Base-by-base conservation (phyloP, 2,888 invertebrate species). In the Oscheius onirici region DNA sequence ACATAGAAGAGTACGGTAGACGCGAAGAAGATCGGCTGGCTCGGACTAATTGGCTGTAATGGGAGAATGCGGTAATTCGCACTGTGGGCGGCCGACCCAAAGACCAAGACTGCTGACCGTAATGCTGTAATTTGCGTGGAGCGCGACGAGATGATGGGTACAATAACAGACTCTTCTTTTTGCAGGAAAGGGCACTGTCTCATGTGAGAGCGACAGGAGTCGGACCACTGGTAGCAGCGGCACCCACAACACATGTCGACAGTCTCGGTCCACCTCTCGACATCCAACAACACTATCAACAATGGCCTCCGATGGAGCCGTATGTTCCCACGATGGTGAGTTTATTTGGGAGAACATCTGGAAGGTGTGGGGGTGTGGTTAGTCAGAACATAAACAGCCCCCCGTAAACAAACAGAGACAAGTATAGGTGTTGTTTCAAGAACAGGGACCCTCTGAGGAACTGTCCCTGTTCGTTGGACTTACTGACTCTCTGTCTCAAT, bases 161-260 rank as follows among this genome's bases (percentile, higher is more conserved):
- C 28, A 63, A 63, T 49, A 63, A 63, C 63, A 63, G 49, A 20
- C 11, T 60, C 17, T 20, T 17, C 54, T 34, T 17, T 40, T 80
- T 87, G 28, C 82, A 87, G 87, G 87, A 87, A 68, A 84, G 84
- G 69, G 83, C 84, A 8, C 70, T 88, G 20, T 79, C 80, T 66
- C 78, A 83, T 34, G 83, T 87, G 1, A 78, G 93, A 84, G 93
- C 95, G 93, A 95, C 96, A 88, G 95, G 95, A 73, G 95, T 99
- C 83, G 87, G 87, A 0, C 97, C 97, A 22, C 93, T 99, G 93
- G 95, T 97, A 75, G 97, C 97, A 54, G 94, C 95, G 52, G 95
- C 95, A 82, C 90, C 91, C 1, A 89, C 90, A 1, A 88, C 90
- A 11, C 90, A 91, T 82, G 88, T 82, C 81, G 93, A 94, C 72